Evolutionary conservation across 1,140 invertebrate species (phyloP).

Genomic region (Heliothis virescens): DNA sequence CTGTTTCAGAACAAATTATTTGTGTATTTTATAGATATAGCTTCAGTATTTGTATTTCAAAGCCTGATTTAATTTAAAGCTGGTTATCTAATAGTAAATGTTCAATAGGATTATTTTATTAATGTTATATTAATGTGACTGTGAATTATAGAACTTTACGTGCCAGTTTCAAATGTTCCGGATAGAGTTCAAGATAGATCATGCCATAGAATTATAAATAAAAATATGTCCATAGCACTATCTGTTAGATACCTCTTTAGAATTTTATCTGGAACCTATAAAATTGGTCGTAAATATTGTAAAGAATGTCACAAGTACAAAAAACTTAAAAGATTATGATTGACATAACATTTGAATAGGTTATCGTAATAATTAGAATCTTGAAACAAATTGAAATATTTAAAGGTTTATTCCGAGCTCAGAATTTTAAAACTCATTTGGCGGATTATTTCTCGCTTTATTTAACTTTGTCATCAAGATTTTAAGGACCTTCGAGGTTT

Average conservation of each 20-base stretch:
- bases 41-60: neutral
- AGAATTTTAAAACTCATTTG: conserved; percentile 13
- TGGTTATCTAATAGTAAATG: neutral
- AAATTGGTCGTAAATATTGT: neutral
- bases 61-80: neutral
- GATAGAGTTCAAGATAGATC: no score
- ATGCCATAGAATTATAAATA: no score
- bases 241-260: no score
- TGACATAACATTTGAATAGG: no score
- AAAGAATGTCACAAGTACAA: neutral
- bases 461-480: conserved; percentile 19
- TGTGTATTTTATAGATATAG: neutral
- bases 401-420: neutral
- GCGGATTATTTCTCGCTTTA: conserved; percentile 17
- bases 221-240: no score
- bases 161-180: no score
- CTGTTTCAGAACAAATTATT: conserved; percentile 8
- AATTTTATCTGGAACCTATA: no score
- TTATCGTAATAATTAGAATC: neutral
- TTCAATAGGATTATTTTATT: neutral
- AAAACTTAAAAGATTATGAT: no score
- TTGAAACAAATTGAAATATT: conserved; percentile 4
- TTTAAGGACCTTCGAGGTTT: conserved; percentile 10
- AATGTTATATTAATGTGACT: neutral
- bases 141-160: no score